Evolutionary conservation across 2,113 vertebrate genomes (phyloP), one percentile per base, ranked within the genome.

Genomic region (Myotis brandtii): DNA sequence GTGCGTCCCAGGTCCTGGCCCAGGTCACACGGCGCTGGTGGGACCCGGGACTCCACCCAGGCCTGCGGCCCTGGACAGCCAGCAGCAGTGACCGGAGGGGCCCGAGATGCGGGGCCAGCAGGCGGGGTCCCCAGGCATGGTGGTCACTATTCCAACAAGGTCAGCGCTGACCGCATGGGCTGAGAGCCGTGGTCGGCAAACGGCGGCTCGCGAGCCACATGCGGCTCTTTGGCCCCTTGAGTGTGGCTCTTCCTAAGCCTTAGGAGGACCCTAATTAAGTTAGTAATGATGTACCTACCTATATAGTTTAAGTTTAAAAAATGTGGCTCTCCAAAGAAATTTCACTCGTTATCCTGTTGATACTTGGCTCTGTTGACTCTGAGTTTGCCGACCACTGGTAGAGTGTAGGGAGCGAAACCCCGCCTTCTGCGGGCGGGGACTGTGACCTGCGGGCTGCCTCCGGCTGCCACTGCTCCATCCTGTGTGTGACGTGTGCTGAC

Each of bases 401-500:
- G 73, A n/a, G 18, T 14, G 37, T 0, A 0, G 6, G 66, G 17
- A 13, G 2, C 1, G 9, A 13, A n/a, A 2, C 5, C 25, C 52
- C 40, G 18, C 7, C 18, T 32, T 17, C 59, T 5, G 3, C 3
- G 16, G 13, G 8, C 5, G 16, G 1, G 14, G 34, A 54, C 59
- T 16, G 30, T 14, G 1, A 6, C 25, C 5, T 6, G 6, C 14
- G 50, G 11, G 37, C 67, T 48, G 6, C n/a, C 34, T n/a, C 10
- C 13, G 9, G 21, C 3, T 5, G 4, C 6, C 56, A 6, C 37
- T 21, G 75, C 27, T 50, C 69, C 23, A 11, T 23, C 80, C 27
- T 91, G 32, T 48, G 66, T 80, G 48, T 94, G 87, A 96, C 46
- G 66, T 16, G 62, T 79, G 70, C 40, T 93, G 75, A 43, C 40